Evolutionary conservation across 2,888 invertebrate genomes (phyloP).

Genomic region (Teinopalpus imperialis): DNA sequence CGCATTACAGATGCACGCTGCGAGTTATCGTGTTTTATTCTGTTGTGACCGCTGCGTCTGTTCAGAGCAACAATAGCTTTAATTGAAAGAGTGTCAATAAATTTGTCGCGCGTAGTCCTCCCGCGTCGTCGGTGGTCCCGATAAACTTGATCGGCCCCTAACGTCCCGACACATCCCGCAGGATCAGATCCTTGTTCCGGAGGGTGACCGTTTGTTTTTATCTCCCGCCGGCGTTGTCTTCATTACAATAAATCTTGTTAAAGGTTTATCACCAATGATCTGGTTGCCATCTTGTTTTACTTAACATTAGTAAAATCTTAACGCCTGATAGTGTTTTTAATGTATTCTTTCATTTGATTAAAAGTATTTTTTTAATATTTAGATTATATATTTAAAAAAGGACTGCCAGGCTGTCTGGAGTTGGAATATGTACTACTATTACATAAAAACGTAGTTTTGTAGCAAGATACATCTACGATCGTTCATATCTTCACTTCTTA

Average conservation of each 20-base stretch:
- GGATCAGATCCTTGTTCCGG: conserved; percentile 63
- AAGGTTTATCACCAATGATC: conserved; percentile 62
- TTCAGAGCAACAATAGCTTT: conserved; percentile 74
- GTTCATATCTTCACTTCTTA: too few relatives aligned
- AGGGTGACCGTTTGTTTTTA: conserved; percentile 67
- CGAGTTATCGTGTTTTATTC: conserved; percentile 77
- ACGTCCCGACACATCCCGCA: conserved; percentile 56
- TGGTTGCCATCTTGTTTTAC: conserved; percentile 48
- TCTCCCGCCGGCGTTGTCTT: conserved; percentile 66
- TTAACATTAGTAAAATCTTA: conserved; percentile 28
- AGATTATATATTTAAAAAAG: background rate
- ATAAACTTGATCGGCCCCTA: conserved; percentile 56
- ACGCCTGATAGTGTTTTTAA: conserved; percentile 7
- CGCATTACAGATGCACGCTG: conserved; percentile 71
- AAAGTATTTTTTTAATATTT: background rate
- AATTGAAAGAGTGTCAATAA: conserved; percentile 82
- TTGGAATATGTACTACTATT: too few relatives aligned
- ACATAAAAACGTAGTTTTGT: too few relatives aligned
- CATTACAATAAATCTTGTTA: conserved; percentile 68
- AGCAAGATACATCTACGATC: too few relatives aligned
- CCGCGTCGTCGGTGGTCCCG: conserved; percentile 73
- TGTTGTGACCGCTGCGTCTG: conserved; percentile 72
- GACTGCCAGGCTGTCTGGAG: too few relatives aligned
- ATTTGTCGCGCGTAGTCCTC: conserved; percentile 66
- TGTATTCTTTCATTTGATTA: conserved; percentile 6